Evolutionary conservation across 1,140 invertebrate species (phyloP), one percentile per base, ranked within the genome.

Genomic region (Caenorhabditis brenneri): DNA sequence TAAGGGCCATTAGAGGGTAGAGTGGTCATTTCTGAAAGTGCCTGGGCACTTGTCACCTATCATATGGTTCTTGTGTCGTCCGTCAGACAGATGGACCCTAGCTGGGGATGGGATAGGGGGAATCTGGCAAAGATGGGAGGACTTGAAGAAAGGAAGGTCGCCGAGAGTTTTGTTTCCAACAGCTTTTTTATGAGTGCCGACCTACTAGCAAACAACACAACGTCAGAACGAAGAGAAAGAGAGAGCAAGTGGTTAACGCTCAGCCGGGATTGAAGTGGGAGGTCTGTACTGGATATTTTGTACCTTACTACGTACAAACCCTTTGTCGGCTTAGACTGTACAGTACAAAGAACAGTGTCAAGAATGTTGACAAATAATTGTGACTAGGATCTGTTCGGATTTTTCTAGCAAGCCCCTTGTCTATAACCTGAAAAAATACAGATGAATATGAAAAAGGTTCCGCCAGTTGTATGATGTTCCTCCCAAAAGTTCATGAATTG

Each of bases 141-240:
- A 9, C 12, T 12, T 15, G 31, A 36, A 65, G 22, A 74, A 31
- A 74, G 16, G 29, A 74, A 74, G 29, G 65, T 74, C 36, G 65
- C 65, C 36, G 60, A 65, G 60, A 65, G 60, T 65, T 65, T 55
- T 65, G 58, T 65, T 65, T 74, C 65, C 65, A 74, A 74, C 65
- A 74, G 65, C 65, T 74, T 74, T 74, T 74, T 74, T 74, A 74
- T 74, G 65, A 74, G 65, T 74, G 65, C 65, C 65, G 65, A 74
- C 65, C 65, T 74, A 74, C 65, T 74, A 36, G 65, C 65, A 74
- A 74, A 74, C 65, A 74, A 74, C 65, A 74, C 65, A 74, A 74
- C 65, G 65, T 74, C 65, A 74, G 65, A 74, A 74, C 46, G 65
- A 42, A n/a, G 36, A 42, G 65, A 42, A 42, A 42, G 36, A 24